Evolutionary conservation across 2,797 vertebrate species (phyloP), one percentile per base, ranked within the genome.

Genomic region (Rhinogobio ventralis): DNA sequence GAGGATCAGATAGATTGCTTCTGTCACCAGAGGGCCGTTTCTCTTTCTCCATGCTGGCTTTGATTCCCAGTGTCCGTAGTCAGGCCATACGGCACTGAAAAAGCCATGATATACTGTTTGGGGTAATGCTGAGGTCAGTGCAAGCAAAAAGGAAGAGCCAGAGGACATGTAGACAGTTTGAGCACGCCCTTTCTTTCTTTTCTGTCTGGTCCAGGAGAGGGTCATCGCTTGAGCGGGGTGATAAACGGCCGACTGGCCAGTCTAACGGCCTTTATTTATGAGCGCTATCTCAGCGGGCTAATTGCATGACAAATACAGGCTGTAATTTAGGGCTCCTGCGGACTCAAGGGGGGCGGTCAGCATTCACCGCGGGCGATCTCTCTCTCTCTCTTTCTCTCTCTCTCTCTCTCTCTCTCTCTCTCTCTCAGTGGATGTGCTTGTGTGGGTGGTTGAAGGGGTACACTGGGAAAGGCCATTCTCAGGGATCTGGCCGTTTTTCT

Each of bases 221-320:
- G 89, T 90, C 89, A 86, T 77, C n/a, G 51, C 71, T 88, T 87
- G 81, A 82, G 89, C 83, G 30, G 83, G 20, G 80, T 90, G 86
- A 90, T 90, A 83, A 89, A 90, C 9, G 79, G 86, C 81, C 8
- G 33, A 79, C 83, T 84, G 83, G 81, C 74, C 81, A 82, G 84
- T 91, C 92, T 88, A 91, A 78, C 90, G 66, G 4, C 55, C 91
- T 90, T 93, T 90, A 95, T 91, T 95, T 94, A 94, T 94, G 92
- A 92, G 89, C 91, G 88, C 90, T 87, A 89, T 93, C 60, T 69
- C 86, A 91, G 92, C 89, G 87, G 94, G 89, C 93, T 96, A 95
- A 96, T 96, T 94, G 93, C 93, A 93, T 94, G 93, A 94, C 91
- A 95, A 96, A 95, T 92, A 92, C 91, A 87, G 88, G 72, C 77